Base-by-base conservation (phyloP, 2,797 vertebrate species). In the Scleropages formosus region DNA sequence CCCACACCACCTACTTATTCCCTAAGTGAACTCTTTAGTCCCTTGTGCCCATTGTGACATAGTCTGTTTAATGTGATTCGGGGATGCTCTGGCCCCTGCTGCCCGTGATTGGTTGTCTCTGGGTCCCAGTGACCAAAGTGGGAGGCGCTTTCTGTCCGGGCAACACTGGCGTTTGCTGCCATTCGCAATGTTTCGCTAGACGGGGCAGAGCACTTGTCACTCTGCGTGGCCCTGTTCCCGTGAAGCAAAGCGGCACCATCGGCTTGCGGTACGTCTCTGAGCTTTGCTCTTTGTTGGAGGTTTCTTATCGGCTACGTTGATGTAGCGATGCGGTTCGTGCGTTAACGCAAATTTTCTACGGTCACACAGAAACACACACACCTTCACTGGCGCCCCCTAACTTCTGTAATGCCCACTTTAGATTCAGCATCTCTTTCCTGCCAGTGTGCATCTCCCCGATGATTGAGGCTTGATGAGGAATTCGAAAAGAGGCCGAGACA, bases 171-270 rank as follows among this genome's bases (percentile, higher is more conserved):
- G 11, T 9, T 56, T 18, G 24, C 69, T 44, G 27, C 26, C 69
- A 56, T 71, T 11, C n/a, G 13, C 18, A n/a, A 15, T 44, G 10
- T 18, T 18, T n/a, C 12, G n/a, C 27, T n/a, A 11, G 70, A 13
- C 12, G 18, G 27, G 18, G 39, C 53, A 72, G 51, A 49, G 26
- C 27, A 31, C 49, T n/a, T 72, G 69, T 62, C 69, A 26, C 59
- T 80, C 85, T 75, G 78, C 84, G 85, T 73, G 79, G 81, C 83
- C 82, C 85, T 76, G 83, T 65, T 65, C 67, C 72, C 72, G 75
- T 59, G 66, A 72, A 26, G 24, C 27, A 53, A 68, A 71, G 68
- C 71, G 68, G 39, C 53, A 13, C 20, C 63, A 49, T 46, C 27
- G 18, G 64, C 27, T 39, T 4, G 27, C 20, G 49, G 58, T 20